Conservation (phyloP, 2,888 invertebrate species). For the Therioaphis trifolii region DNA sequence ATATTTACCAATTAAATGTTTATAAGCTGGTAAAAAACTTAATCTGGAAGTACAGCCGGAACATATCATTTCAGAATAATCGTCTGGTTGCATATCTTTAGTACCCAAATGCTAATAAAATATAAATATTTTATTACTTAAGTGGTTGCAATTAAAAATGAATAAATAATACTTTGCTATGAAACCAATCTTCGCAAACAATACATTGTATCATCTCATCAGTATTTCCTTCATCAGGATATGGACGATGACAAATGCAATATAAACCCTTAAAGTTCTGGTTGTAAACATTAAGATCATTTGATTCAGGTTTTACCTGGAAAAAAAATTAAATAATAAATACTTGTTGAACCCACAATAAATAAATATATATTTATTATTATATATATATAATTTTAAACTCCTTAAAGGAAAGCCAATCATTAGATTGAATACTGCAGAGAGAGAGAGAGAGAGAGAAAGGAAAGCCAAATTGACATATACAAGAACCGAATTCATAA, state of each 20-base stretch:
- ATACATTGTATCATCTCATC: constrained; percentile 97
- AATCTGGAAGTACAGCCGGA: constrained; percentile 72
- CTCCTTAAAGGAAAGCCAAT: too few species aligned
- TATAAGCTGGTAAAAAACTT: constrained; percentile 55
- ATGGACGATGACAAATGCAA: constrained; percentile 90
- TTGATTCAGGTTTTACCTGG: constrained; percentile 74
- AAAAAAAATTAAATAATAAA: constrained; percentile 58
- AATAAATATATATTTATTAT: too few species aligned
- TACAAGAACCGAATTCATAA: too few species aligned
- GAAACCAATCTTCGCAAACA: constrained; percentile 98
- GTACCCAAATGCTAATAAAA: constrained; percentile 75
- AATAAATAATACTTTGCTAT: constrained; percentile 73
- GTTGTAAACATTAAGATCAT: constrained; percentile 79
- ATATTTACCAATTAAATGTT: constrained; percentile 47
- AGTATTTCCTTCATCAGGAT: constrained; percentile 86
- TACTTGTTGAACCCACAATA: too few species aligned
- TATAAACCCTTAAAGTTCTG: constrained; percentile 95
- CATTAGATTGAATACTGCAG: too few species aligned
- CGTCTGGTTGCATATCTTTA: constrained; percentile 72
- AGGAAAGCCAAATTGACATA: too few species aligned
- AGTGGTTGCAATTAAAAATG: neutral
- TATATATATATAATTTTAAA: too few species aligned
- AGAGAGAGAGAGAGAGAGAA: too few species aligned
- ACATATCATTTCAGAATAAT: constrained; percentile 87
- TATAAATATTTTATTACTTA: constrained; percentile 8